Base-by-base conservation (phyloP, 2,888 invertebrate genomes). In the Apodemia duryi region DNA sequence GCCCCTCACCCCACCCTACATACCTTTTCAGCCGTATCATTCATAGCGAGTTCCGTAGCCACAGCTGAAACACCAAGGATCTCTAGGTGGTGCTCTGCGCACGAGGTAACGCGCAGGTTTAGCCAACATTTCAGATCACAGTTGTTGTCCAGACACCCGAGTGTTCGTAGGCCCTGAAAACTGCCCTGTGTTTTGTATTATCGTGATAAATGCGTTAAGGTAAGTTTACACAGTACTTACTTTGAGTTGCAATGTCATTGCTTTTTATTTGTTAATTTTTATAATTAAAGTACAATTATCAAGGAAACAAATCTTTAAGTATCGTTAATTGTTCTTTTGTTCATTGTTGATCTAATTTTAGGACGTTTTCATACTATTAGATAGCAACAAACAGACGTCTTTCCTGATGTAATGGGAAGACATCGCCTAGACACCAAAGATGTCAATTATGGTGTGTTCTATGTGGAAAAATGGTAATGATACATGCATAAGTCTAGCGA, bases 171-270 rank as follows among this genome's bases (percentile, higher is more conserved):
- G 82, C 75, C 71, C 70, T 65, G 65, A 63, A 67, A 68, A 64
- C 64, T 46, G 63, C 64, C 61, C 74, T 68, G 82, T 82, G 82
- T 82, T 83, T 85, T 85, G 80, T 83, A 76, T 72, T 75, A 71
- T 72, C 78, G 75, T 76, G 78, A 82, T 85, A 84, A 80, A 90
- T 90, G 91, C 74, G 80, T 77, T 89, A 84, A 88, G 89, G 90
- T 90, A 79, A 86, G 85, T 70, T 64, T 67, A 51, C 21, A 51
- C 7, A 51, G 21, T 51, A 51, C 51, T 51, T 21, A 49, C n/a
- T 11, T 13, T 51, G 1, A 21, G 51, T 21, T 21, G 21, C 51
- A 21, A 51, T 13, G 43, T 43, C 5, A 1, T 49, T 7, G 7
- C 21, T n/a, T 51, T n/a, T 51, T 51, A 4, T 11, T 43, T 21